phyloP scores from a whole-genome alignment of 64 coral and sea anemone species.

The Pachyseris speciosa region DNA sequence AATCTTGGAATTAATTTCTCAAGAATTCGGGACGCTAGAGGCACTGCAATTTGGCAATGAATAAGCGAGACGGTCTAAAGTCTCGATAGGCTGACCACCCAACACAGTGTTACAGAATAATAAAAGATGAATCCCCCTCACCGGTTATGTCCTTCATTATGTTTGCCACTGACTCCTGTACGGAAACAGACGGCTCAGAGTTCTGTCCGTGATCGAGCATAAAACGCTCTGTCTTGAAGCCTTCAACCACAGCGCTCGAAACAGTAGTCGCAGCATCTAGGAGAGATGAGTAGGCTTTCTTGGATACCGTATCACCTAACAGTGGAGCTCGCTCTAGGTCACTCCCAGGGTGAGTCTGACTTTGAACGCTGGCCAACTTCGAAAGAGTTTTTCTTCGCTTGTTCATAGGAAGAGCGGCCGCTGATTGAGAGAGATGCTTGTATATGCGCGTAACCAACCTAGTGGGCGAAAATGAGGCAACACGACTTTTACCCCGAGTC shows the following conservation, averaged over 20 bases:
- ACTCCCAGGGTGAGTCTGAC: not conserved
- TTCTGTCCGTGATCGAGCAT: not conserved
- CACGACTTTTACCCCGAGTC: not conserved
- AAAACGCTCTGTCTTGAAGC: not conserved
- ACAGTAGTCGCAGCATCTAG: not conserved
- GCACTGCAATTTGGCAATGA: too few relatives aligned
- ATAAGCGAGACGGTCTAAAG: too few relatives aligned
- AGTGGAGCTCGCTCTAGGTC: not conserved
- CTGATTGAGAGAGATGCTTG: too few relatives aligned
- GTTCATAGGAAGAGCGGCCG: too few relatives aligned
- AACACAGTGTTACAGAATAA: too few relatives aligned
- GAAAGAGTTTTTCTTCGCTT: too few relatives aligned
- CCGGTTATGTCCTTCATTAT: not conserved
- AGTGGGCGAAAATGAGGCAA: too few relatives aligned
- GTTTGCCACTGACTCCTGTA: not conserved
- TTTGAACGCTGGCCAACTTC: too few relatives aligned
- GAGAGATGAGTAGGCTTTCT: not conserved
- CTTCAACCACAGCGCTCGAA: not conserved
- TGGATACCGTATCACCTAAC: not conserved
- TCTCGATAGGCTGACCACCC: too few relatives aligned
- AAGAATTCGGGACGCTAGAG: too few relatives aligned
- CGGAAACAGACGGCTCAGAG: not conserved
- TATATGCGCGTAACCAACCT: not conserved
- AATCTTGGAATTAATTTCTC: too few relatives aligned
- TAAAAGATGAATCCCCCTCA: too few relatives aligned